Evolutionary conservation across 2,797 vertebrate genomes (phyloP), one percentile per base, ranked within the genome.

Genomic region (Capromys pilorides): DNA sequence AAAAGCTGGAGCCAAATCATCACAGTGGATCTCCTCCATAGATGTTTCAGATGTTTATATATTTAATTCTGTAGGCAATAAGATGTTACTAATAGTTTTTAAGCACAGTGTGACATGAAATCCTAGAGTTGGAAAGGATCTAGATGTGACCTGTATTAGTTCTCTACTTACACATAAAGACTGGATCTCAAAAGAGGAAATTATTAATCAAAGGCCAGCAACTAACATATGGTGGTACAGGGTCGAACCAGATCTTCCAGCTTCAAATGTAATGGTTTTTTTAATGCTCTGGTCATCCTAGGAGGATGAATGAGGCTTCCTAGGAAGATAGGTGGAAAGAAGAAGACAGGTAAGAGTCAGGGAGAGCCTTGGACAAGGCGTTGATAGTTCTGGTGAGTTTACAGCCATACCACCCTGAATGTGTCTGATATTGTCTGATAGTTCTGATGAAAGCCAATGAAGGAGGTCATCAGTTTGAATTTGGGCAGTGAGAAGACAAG

Each of bases 51-150:
- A 12, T 18, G 57, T 3, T 86, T 86, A n/a, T 59, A 18, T 79
- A 69, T 91, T 90, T 93, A 92, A 83, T 83, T 93, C 64, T 84
- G 6, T 69, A 86, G 51, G 28, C 82, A 90, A 6, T 69, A 93
- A 83, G 64, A 24, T 66, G 2, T 81, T 62, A 83, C 61, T 62
- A 62, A 61, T 67, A 66, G 59, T 84, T 92, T 81, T 87, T 22
- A 88, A 78, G 51, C 36, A 67, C 59, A 62, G 21, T 84, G 6
- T 78, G 39, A 18, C 82, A 62, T 93, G 73, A 93, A 87, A 78
- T 69, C 10, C 31, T 81, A 51, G 61, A 24, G 1, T 88, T 94
- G 33, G 79, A 84, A 54, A 84, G 71, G 75, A 73, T 90, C 90
- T 75, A 54, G 33, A 71, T 75, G 16, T 69, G 45, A 77, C 39